phyloP scores from a whole-genome alignment of 2,797 vertebrate genomes.

The Alectoris magna region DNA sequence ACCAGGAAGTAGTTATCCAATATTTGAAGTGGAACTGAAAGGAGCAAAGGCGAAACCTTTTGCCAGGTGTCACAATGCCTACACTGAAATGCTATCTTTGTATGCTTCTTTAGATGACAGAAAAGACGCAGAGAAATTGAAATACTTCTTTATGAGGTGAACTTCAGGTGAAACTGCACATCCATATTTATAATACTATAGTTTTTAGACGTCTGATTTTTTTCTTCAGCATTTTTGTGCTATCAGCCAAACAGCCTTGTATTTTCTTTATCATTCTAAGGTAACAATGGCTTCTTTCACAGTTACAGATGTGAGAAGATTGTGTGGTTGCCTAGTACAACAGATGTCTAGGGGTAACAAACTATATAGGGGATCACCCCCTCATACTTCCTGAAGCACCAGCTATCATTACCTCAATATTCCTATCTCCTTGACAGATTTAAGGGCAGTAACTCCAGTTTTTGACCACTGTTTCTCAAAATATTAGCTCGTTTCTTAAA shows the following conservation, averaged over 20 bases:
- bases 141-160: not conserved
- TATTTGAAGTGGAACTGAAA: not conserved
- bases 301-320: not conserved
- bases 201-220: not conserved
- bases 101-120: not conserved
- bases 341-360: not conserved
- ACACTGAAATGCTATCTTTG: not conserved
- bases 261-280: not conserved
- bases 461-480: not conserved
- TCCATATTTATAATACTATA: not conserved
- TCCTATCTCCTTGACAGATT: not conserved
- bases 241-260: not conserved
- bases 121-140: not conserved
- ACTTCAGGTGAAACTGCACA: not conserved
- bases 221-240: not conserved
- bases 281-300: not conserved
- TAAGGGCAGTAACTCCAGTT: not conserved
- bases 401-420: not conserved
- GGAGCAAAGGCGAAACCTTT: not conserved
- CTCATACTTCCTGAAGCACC: not conserved
- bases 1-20: not conserved
- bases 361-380: not conserved
- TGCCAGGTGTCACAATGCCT: not conserved
- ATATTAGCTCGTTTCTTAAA: too few species aligned
- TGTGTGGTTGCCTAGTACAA: rapidly evolving